These are phyloP conservation scores for Hypselothyrea guttata DNA, from an alignment of 2,888 invertebrate species.

Conservation along the genomic window DNA sequence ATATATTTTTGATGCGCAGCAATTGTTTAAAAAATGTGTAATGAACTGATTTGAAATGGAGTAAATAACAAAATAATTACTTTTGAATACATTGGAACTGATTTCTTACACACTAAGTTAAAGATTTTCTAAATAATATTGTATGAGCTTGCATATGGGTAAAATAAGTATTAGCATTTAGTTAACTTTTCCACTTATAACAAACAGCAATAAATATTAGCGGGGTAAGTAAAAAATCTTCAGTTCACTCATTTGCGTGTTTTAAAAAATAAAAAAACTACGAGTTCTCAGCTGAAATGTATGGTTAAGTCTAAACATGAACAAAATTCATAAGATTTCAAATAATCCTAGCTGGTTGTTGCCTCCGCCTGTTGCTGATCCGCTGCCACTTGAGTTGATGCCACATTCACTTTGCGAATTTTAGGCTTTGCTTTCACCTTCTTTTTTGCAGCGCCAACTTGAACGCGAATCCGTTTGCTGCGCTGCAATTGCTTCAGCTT, in stretches of 20 bases:
- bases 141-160: constrained; percentile 1
- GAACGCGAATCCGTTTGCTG: constrained; percentile 37
- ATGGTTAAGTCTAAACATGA: too few relatives aligned
- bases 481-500: constrained; percentile 51
- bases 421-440: constrained; percentile 30
- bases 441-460: constrained; percentile 40
- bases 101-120: neutral
- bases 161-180: constrained; percentile 7
- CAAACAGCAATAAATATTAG: constrained; percentile 33
- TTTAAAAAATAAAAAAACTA: constrained; percentile 17
- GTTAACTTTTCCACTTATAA: constrained; percentile 26
- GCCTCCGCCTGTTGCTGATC: neutral
- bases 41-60: constrained; percentile 53
- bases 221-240: constrained; percentile 20
- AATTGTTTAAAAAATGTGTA: constrained; percentile 27
- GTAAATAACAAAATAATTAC: constrained; percentile 28
- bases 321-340: too few relatives aligned
- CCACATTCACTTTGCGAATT: constrained; percentile 20
- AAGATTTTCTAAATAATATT: neutral
- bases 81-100: constrained; percentile 31
- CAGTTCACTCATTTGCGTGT: constrained; percentile 18
- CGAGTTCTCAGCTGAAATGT: constrained; percentile 14
- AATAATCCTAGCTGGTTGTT: too few relatives aligned
- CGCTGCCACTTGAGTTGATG: constrained; percentile 15
- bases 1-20: constrained; percentile 42